Base-by-base conservation (phyloP, 2,797 vertebrate genomes). In the Tamandua tetradactyla region DNA sequence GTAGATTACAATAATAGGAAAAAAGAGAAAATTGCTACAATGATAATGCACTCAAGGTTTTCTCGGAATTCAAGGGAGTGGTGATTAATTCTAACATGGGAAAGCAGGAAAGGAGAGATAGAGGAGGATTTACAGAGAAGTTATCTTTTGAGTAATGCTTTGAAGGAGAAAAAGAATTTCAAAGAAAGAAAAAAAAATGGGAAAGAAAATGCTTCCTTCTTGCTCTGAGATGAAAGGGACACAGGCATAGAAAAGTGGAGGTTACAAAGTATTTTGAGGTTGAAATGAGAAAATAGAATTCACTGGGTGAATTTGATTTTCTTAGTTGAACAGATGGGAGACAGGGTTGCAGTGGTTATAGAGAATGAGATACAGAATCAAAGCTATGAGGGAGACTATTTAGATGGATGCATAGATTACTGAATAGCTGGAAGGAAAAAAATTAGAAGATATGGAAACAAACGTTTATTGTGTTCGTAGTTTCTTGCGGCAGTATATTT, bases 131-230 rank as follows among this genome's bases (percentile, higher is more conserved):
- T 49, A 52, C 11, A 78, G 13, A 49, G 22, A 11, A 57, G 7
- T 40, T 87, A 25, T 69, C 27, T 68, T 81, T 82, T 85, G 23
- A 81, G 40, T 5, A 52, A 75, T 37, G 7, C 17, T 25, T 61
- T 49, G 62, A 85, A 83, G n/a, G n/a, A 93, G 44, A 66, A 30
- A 87, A 89, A 42, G n/a, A 35, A 1, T 74, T 83, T 47, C 9
- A 75, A 47, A 40, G 30, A 2, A 22, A 32, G 7, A 42, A 76
- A 5, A 42, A 76, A 5, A 78, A 35, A n/a, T 44, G 44, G 25
- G 61, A 93, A 91, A 91, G 68, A 71, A 93, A 75, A 64, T 61
- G 9, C 7, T 72, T 74, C 57, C 23, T 92, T 79, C 32, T 93
- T 87, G 55, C 13, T 78, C 10, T 57, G 32, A 85, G n/a, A 76